Base-by-base conservation (phyloP, 2,888 invertebrate genomes). In the Diadegma fenestrale region DNA sequence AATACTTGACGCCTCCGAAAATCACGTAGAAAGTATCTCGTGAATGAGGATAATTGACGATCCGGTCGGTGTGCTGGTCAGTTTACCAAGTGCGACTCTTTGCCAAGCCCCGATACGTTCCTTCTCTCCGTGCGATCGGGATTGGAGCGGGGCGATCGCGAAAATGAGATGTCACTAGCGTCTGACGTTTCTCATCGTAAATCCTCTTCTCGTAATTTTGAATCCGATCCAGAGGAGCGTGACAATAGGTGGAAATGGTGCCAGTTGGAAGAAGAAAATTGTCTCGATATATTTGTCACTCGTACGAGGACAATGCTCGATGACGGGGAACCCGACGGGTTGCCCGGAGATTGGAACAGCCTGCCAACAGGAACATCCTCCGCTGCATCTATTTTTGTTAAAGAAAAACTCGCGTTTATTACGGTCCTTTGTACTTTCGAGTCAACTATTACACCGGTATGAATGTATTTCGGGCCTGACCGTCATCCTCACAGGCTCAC, bases 281-380 rank as follows among this genome's bases (percentile, higher is more conserved):
- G 66, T 45, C 69, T 33, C 63, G 80, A 85, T 82, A 86, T 84
- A 85, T 86, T 85, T 80, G 84, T 85, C 84, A 86, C 80, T 85
- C 71, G 66, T 58, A 43, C 54, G 54, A 48, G 82, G 84, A 85
- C 86, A 86, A 86, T 84, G 26, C 64, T 78, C 68, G 77, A 80
- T 80, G 82, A 82, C 84, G 78, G 63, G 48, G 63, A 68, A 43
- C 71, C 84, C 80, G 82, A 82, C 82, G 81, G 82, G 75, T 66
- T 64, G 75, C 48, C 43, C 64, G 41, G 72, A 41, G 17, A 37
- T 43, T 58, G 69, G 37, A 41, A 51, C 4, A 54, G 58, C 54
- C 45, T 19, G 14, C 30, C 33, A 68, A 69, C 14, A 68, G 54
- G 76, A 12, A 14, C 64, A 37, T 45, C n/a, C 51, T 19, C 48